Evolutionary conservation across 2,797 vertebrate genomes (phyloP), one percentile per base, ranked within the genome.

Genomic region (Ctenochaetus hawaiiensis): DNA sequence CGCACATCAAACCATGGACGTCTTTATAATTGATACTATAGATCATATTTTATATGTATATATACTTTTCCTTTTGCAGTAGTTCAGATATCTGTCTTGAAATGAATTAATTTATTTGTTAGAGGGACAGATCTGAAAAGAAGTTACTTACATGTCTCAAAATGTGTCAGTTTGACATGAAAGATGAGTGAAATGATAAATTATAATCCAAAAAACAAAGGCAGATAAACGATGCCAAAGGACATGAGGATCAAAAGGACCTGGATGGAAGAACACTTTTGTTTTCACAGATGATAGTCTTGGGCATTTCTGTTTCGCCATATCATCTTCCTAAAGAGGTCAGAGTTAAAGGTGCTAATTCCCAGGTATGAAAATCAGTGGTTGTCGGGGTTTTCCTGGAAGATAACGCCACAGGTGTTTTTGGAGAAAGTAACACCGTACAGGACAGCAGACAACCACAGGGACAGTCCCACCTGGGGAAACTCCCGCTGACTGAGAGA

Each of bases 41-140:
- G 60, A 80, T 83, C 9, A 67, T 80, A 47, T 77, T 84, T 89
- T 78, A 80, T 77, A 59, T 84, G 72, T 90, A 73, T 87, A 81
- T 77, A 85, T 80, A 84, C 54, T 49, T 67, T 88, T 83, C 75
- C 18, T 43, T 69, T 41, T 78, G 37, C 30, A 65, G 30, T 75
- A 76, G 53, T 64, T 52, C 77, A 80, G 63, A 63, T 52, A 14
- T 85, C 84, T 86, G 78, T 82, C 73, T 80, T 84, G 18, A 83
- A 82, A 89, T 84, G 39, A 87, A 85, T 92, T 94, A 90, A 94
- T 94, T 94, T 95, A 95, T 95, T 95, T 94, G 84, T 89, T 84
- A 71, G 75, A 86, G 59, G 74, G 85, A 82, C 87, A 82, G 82
- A 80, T 78, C 18, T 65, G 26, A 75, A 72, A 77, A 69, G 66